Conservation (phyloP, 1,140 invertebrate species). For the Ostrea denselamellosa region DNA sequence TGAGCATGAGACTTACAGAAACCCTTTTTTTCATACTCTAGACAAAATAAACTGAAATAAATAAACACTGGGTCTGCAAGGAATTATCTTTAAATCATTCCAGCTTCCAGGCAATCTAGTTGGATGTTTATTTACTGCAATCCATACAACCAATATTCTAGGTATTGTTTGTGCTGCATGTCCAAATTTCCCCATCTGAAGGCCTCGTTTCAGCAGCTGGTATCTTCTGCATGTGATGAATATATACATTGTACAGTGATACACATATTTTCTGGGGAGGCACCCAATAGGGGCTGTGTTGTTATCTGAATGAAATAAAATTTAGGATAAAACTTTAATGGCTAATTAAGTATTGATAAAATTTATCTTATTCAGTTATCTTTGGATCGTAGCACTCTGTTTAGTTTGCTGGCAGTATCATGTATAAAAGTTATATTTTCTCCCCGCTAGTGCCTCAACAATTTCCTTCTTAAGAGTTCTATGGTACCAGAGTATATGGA, state of each 20-base stretch:
- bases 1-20: background rate
- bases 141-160: background rate
- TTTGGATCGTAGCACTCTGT: background rate
- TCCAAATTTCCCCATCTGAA: background rate
- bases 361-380: background rate
- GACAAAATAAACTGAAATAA: conserved; percentile 21
- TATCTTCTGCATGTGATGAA: conserved; percentile 33
- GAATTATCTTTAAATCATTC: background rate
- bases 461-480: conserved; percentile 35
- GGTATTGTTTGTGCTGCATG: conserved; percentile 28
- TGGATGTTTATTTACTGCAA: conserved; percentile 27
- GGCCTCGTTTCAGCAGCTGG: conserved; percentile 32
- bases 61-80: background rate
- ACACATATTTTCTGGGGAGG: conserved; percentile 12
- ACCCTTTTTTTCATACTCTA: background rate
- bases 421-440: background rate
- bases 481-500: conserved; percentile 1
- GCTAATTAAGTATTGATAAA: background rate
- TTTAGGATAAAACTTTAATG: conserved; percentile 10
- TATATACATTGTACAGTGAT: conserved; percentile 34
- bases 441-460: background rate
- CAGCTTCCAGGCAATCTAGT: background rate
- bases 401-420: background rate
- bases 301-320: background rate
- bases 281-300: background rate